Conservation (phyloP, 2,888 invertebrate genomes). For the Unio delphinus region DNA sequence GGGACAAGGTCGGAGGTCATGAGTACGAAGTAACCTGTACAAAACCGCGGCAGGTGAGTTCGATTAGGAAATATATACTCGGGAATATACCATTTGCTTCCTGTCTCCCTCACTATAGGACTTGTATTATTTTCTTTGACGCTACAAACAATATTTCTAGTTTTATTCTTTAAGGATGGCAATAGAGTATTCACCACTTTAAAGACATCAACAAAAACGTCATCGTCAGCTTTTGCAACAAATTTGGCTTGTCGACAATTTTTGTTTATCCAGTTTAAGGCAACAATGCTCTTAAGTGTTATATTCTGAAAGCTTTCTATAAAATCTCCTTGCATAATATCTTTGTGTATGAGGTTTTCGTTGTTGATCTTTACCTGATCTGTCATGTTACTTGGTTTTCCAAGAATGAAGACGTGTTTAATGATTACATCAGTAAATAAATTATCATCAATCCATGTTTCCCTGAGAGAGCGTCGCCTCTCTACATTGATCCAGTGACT, state of each 20-base stretch:
- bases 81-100: conserved; percentile 54
- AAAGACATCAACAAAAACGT: conserved; percentile 56
- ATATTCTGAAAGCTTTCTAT: conserved; percentile 39
- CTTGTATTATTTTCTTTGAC: conserved; percentile 39
- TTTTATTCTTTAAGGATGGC: conserved; percentile 27
- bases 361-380: conserved; percentile 40
- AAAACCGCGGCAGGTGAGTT: conserved; percentile 60
- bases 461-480: conserved; percentile 29
- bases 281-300: conserved; percentile 37
- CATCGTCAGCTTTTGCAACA: conserved; percentile 49
- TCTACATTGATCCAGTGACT: conserved; percentile 35
- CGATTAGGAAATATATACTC: conserved; percentile 33
- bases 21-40: conserved; percentile 58
- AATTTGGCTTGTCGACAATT: conserved; percentile 34
- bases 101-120: conserved; percentile 41
- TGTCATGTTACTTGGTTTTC: conserved; percentile 22
- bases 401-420: conserved; percentile 38
- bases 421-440: conserved; percentile 25
- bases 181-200: conserved; percentile 39
- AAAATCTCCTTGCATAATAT: conserved; percentile 45
- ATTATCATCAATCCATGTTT: conserved; percentile 40
- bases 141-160: conserved; percentile 42
- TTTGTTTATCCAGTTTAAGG: conserved; percentile 36
- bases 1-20: conserved; percentile 50
- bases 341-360: conserved; percentile 35